Conservation (phyloP, 2,888 invertebrate species). For the Carterocephalus palaemon region DNA sequence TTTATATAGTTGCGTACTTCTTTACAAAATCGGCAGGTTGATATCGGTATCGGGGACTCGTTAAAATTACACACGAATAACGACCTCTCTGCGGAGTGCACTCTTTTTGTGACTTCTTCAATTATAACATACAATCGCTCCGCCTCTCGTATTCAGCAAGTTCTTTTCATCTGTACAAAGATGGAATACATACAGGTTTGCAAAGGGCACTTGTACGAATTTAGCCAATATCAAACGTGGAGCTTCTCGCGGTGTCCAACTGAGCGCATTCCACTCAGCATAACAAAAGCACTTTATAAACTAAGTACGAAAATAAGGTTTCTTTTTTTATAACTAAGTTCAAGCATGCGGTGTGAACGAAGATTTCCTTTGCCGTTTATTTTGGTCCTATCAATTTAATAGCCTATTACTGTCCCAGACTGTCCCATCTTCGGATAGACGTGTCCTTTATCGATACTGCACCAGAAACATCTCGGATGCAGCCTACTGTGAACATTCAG, state of each 20-base stretch:
- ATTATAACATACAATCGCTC: constrained; percentile 20
- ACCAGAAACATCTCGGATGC: constrained; percentile 24
- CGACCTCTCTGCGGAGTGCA: constrained; percentile 13
- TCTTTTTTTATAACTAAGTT: not conserved
- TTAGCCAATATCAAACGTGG: constrained; percentile 11
- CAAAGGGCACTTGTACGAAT: constrained; percentile 18
- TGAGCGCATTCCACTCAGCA: constrained; percentile 18
- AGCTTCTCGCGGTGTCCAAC: constrained; percentile 21
- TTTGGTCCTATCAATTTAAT: constrained; percentile 39
- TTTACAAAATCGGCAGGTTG: constrained; percentile 11
- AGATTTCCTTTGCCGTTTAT: constrained; percentile 34
- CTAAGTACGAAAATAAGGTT: not conserved
- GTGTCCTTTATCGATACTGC: constrained; percentile 35
- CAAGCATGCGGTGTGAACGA: constrained; percentile 24
- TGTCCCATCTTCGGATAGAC: constrained; percentile 34
- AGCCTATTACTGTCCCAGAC: constrained; percentile 38
- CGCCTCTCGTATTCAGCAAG: constrained; percentile 14
- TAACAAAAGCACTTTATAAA: not conserved
- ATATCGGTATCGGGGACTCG: constrained; percentile 7
- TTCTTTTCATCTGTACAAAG: constrained; percentile 18
- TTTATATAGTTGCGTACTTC: constrained; percentile 1
- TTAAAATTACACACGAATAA: constrained; percentile 24
- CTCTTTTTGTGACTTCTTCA: constrained; percentile 22
- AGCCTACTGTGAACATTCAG: constrained; percentile 20
- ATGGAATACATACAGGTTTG: constrained; percentile 24